These are phyloP conservation scores for Villa cingulata DNA, from an alignment of 2,888 invertebrate species.

Conservation along the genomic window DNA sequence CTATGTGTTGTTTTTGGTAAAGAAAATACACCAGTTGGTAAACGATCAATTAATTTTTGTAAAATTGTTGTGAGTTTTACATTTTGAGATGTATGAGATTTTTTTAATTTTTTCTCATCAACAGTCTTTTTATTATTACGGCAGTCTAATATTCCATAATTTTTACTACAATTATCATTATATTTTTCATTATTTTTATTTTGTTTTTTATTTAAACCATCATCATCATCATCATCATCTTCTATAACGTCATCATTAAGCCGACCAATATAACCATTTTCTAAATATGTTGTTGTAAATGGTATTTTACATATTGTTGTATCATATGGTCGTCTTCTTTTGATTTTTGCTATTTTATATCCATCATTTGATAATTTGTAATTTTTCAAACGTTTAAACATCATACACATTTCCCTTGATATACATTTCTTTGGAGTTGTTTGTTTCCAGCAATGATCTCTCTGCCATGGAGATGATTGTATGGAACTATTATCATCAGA, in stretches of 20 bases:
- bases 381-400: conserved; percentile 27
- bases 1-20: conserved; percentile 23
- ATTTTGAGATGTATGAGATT: conserved; percentile 23
- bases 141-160: neutral
- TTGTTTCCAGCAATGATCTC: conserved; percentile 84
- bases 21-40: conserved; percentile 25
- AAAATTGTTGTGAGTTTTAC: conserved; percentile 33
- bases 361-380: conserved; percentile 27
- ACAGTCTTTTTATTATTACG: neutral
- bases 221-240: conserved; percentile 8
- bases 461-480: conserved; percentile 82
- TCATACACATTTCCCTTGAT: conserved; percentile 60
- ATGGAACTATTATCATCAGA: conserved; percentile 84
- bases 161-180: neutral
- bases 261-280: conserved; percentile 1
- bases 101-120: neutral
- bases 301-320: conserved; percentile 22
- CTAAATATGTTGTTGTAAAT: conserved; percentile 8
- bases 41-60: conserved; percentile 32
- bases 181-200: conserved; percentile 4
- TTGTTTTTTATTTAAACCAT: conserved; percentile 10
- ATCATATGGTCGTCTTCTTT: conserved; percentile 56
- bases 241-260: neutral
- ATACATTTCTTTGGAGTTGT: conserved; percentile 57
- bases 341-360: conserved; percentile 29